phyloP scores from a whole-genome alignment of 2,888 invertebrate species.

The Caenorhabditis afra region DNA sequence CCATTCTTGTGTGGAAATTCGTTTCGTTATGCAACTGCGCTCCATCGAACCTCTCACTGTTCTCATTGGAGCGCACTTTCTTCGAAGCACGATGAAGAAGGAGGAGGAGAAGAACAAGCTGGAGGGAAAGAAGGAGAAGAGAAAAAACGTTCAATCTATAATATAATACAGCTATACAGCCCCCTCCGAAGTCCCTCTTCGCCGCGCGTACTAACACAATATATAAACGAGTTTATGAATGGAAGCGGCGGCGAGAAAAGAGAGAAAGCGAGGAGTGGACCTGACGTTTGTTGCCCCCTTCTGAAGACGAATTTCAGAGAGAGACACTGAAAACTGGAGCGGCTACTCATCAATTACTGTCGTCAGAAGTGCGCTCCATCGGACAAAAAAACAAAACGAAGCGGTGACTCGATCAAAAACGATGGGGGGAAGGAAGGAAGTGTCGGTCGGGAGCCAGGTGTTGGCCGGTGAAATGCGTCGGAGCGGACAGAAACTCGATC shows the following conservation, averaged over 20 bases:
- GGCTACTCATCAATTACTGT: no score
- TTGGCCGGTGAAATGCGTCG: no score
- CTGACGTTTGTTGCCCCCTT: slow-evolving; percentile 5
- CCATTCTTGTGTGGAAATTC: slow-evolving; percentile 7
- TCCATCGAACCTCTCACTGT: no score
- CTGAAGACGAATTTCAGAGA: slow-evolving; percentile 3
- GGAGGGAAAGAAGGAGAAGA: slow-evolving; percentile 5
- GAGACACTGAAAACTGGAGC: no score
- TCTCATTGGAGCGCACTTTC: no score
- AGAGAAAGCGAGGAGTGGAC: slow-evolving; percentile 33
- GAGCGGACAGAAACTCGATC: no score
- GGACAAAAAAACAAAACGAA: no score
- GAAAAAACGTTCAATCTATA: slow-evolving; percentile 26
- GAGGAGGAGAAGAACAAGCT: not conserved
- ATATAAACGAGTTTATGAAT: slow-evolving; percentile 52
- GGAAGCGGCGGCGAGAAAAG: slow-evolving; percentile 26
- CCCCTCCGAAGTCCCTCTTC: not conserved
- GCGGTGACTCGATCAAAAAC: no score
- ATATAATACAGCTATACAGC: slow-evolving; percentile 30
- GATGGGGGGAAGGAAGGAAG: no score
- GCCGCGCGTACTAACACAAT: slow-evolving; percentile 32
- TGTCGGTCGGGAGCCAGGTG: no score
- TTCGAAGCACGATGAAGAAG: slow-evolving; percentile 3
- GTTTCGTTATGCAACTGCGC: not conserved
- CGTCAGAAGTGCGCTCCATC: no score